Base-by-base conservation (phyloP, 2,113 vertebrate genomes). In the Indri indri region DNA sequence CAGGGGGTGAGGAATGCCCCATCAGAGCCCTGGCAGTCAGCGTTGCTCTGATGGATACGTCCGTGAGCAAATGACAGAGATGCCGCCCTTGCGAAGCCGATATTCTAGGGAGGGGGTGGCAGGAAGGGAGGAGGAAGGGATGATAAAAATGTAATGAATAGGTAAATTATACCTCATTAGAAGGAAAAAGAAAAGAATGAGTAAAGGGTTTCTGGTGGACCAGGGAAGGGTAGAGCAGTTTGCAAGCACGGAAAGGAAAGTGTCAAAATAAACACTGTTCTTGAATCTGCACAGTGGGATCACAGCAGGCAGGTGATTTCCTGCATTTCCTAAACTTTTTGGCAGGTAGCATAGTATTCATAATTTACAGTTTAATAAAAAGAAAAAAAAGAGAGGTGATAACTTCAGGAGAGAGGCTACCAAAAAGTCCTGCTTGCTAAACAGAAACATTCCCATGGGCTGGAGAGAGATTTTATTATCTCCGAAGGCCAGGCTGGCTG, bases 401-500 rank as follows among this genome's bases (percentile, higher is more conserved):
- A 30, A 52, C 37, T 81, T 54, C 1, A 34, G 50, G 47, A 89
- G 14, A 54, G 27, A 66, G 79, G 90, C n/a, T 42, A 82, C 74
- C 66, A 17, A 18, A 59, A 61, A 79, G 61, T 84, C 32, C 81
- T 57, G 42, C 83, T 57, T 68, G 61, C 32, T 79, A 74, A 76
- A 68, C 37, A 96, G 92, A 87, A 90, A 40, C 40, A 7, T 65
- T 76, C 63, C 68, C 84, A 95, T 0, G 1, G 63, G 32, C 79
- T 30, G 37, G 22, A 90, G 34, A 94, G 57, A 95, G 65, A 70
- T 30, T 34, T 4, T 5, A 0, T 93, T 96, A 96, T 96, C 92
- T 93, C 90, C 1, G 65, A 96, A 98, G 97, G 96, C 54, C 95
- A 95, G 50, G 18, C 82, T 0, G 25, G 57, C 95, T 68, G 11